Base-by-base conservation (phyloP, 2,113 vertebrate species). In the Cyanoramphus novaezelandiae region DNA sequence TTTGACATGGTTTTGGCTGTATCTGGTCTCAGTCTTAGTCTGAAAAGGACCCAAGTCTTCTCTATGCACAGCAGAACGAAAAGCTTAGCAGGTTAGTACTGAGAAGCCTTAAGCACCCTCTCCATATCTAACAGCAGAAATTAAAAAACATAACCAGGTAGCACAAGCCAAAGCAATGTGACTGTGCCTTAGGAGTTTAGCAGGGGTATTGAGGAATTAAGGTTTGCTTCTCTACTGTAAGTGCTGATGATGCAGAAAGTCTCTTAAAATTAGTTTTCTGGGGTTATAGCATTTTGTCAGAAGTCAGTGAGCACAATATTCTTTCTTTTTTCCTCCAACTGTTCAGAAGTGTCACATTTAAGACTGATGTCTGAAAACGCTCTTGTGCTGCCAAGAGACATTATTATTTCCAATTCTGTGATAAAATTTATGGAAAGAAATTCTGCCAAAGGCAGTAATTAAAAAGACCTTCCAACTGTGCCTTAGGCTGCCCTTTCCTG, bases 331-430 rank as follows among this genome's bases (percentile, higher is more conserved):
- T 57, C 39, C 44, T 92, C 11, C 68, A 70, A 6, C 68, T 86
- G 4, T 72, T 76, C 76, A 83, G 79, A 90, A 74, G n/a, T 65
- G 57, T 93, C 78, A 68, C 35, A 72, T 90, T 80, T 53, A 55
- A 93, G 37, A 94, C 10, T 57, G 63, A 31, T 80, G 50, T 63
- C 90, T 90, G 79, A 88, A 93, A 90, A 83, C 69, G 68, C 17
- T 77, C 31, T 83, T 92, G 17, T 53, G 63, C 59, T 90, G 75
- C 75, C 75, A 90, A 24, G 25, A 96, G 41, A 74, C 37, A 49
- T 83, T 92, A 94, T 95, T 90, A 69, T 92, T 95, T 92, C 68
- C 10, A 86, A 6, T 88, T 93, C 88, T 81, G 46, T 90, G 76
- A 59, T 63, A 94, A 52, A 9, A 44, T 77, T 90, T 95, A 71